Percentiles rank a stretch among this genome's conserved stretches.
Evolutionary conservation across 2,888 invertebrate genomes (phyloP).

Genomic region (Trichacis sp.): DNA sequence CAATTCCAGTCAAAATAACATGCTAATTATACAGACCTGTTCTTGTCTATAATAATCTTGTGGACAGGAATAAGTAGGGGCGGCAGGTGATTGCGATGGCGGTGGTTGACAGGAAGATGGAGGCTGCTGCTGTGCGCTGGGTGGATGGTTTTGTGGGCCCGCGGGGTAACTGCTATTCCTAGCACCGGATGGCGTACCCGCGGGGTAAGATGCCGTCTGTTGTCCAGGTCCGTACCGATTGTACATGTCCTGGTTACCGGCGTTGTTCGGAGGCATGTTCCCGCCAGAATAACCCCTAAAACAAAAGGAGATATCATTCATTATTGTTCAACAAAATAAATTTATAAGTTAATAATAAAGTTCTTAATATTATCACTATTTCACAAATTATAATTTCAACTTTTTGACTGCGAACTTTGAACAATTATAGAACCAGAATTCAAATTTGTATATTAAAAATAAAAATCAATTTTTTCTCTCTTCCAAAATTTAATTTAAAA

Average conservation of each 20-base stretch:
- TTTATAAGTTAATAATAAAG: no score
- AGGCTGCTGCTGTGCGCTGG: conserved; percentile 72
- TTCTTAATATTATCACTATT: no score
- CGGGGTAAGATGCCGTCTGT: conserved; percentile 59
- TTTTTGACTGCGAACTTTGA: no score
- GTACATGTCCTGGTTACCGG: conserved; percentile 65
- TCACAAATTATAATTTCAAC: no score
- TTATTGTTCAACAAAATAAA: no score
- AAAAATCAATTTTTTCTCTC: no score
- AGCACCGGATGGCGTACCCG: conserved; percentile 55
- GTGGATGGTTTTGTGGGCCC: conserved; percentile 71
- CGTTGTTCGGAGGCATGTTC: conserved; percentile 63
- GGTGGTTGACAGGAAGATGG: conserved; percentile 81
- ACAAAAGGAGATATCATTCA: conserved; percentile 4
- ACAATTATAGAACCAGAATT: no score
- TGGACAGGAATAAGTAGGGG: conserved; percentile 67
- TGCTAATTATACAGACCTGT: conserved; percentile 70
- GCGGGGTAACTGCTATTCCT: conserved; percentile 72
- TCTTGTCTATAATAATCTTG: conserved; percentile 71
- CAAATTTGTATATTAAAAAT: no score
- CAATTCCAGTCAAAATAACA: no score
- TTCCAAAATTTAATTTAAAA: no score
- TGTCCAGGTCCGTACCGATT: conserved; percentile 66
- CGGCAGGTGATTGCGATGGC: conserved; percentile 79
- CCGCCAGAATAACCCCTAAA: conserved; percentile 65